Conservation (phyloP, 1,140 invertebrate genomes). For the Tetramorium alpestre region DNA sequence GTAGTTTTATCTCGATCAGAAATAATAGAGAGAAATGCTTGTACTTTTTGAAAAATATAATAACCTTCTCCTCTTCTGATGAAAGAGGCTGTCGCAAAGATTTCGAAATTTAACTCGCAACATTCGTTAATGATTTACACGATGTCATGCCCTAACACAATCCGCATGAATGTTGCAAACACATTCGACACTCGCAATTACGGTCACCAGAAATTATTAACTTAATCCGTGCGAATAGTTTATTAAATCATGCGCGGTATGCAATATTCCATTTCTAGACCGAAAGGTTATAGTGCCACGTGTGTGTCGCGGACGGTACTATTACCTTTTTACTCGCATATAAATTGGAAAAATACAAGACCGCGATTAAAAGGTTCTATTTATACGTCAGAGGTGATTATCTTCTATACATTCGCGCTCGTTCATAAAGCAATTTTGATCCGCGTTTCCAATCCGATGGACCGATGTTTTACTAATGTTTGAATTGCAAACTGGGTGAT, state of each 20-base stretch:
- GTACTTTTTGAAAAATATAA: not conserved
- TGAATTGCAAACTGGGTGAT: constrained; percentile 13
- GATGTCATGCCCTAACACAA: not conserved
- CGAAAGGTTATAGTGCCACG: not conserved
- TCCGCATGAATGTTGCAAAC: not conserved
- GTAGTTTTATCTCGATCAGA: not conserved
- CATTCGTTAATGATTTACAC: constrained; percentile 7
- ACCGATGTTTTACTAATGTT: constrained; percentile 16
- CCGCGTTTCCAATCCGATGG: not conserved
- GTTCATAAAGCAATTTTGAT: constrained; percentile 1
- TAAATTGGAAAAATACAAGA: constrained; percentile 44
- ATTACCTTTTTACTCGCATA: not conserved
- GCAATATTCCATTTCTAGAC: constrained; percentile 34
- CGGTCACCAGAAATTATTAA: constrained; percentile 35
- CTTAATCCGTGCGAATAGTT: constrained; percentile 25
- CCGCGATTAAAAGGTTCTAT: constrained; percentile 12
- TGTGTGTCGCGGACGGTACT: not conserved
- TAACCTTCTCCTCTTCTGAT: not conserved
- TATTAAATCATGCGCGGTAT: constrained; percentile 39
- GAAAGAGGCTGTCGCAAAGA: not conserved
- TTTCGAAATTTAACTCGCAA: not conserved
- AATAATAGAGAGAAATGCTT: not conserved
- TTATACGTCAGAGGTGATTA: constrained; percentile 27
- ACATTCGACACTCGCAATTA: constrained; percentile 29
- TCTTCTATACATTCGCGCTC: not conserved